phyloP scores from a whole-genome alignment of 2,797 vertebrate species.

The Remorina albescens region DNA sequence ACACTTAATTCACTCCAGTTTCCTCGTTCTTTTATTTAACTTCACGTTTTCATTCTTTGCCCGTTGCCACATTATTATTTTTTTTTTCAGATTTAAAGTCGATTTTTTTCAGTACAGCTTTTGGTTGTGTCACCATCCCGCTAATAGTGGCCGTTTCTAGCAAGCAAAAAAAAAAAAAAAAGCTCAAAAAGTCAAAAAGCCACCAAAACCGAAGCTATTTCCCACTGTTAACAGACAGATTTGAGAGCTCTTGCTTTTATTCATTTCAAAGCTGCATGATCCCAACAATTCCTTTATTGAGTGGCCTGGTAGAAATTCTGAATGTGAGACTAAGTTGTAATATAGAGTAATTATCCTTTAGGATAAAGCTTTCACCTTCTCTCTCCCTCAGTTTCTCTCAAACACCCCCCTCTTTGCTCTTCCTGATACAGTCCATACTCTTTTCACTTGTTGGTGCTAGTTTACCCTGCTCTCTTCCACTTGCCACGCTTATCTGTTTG shows the following conservation, averaged over 20 bases:
- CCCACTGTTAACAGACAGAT: neutral
- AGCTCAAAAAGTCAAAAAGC: neutral
- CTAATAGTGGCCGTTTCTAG: neutral
- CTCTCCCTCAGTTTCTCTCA: conserved; percentile 14
- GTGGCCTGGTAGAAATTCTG: neutral
- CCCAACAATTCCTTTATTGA: neutral
- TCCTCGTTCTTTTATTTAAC: neutral
- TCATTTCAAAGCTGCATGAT: conserved; percentile 2
- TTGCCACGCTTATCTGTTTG: conserved; percentile 71
- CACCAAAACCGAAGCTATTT: neutral
- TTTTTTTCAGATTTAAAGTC: too few relatives aligned
- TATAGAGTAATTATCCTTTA: conserved; percentile 16
- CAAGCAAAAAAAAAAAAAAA: too few relatives aligned
- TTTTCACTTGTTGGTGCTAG: conserved; percentile 38
- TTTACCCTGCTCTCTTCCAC: conserved; percentile 53
- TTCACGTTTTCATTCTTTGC: neutral
- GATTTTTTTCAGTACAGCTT: too few relatives aligned
- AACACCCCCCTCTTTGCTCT: conserved; percentile 36
- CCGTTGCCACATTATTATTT: neutral
- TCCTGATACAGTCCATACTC: conserved; percentile 43
- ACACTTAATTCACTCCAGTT: neutral
- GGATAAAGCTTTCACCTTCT: conserved; percentile 19
- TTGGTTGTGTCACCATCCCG: neutral
- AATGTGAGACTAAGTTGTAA: conserved; percentile 8
- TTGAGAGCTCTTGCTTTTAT: neutral